A percentile compares a stretch with the other conserved stretches of the same genome.
These are phyloP conservation scores for Stictonetta naevosa DNA, from an alignment of 2,113 vertebrate genomes.

Conservation along the genomic window DNA sequence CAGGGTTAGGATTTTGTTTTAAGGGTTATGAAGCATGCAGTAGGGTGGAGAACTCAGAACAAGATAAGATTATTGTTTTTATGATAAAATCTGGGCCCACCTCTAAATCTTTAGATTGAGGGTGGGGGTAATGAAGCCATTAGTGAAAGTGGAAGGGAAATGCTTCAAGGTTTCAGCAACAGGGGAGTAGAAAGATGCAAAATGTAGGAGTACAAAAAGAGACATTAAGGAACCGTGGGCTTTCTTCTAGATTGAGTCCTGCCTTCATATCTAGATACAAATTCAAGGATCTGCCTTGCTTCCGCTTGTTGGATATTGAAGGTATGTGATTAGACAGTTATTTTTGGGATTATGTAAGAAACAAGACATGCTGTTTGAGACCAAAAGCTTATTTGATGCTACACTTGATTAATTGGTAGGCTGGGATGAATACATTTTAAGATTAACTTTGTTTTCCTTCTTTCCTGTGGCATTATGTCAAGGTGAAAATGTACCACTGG, in stretches of 20 bases:
- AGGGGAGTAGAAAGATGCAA: not conserved
- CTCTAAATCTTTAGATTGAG: not conserved
- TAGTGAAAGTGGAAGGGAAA: not conserved
- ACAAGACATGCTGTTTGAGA: not conserved
- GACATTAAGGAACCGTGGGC: not conserved
- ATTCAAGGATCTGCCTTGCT: conserved; percentile 11
- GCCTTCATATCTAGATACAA: not conserved
- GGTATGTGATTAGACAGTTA: not conserved
- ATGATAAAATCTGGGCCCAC: not conserved
- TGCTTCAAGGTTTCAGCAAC: not conserved
- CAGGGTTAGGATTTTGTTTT: not conserved
- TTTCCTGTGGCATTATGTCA: conserved; percentile 30
- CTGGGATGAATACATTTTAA: conserved; percentile 42
- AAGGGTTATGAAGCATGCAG: not conserved
- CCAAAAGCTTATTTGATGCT: conserved; percentile 18
- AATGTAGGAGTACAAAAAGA: not conserved
- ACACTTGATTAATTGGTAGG: conserved; percentile 46
- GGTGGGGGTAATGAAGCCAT: not conserved
- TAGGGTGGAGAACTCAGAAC: not conserved
- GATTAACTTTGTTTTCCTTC: conserved; percentile 56
- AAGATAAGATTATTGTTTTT: not conserved
- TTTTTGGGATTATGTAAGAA: conserved; percentile 43
- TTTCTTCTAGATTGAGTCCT: not conserved
- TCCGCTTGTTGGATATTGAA: not conserved
- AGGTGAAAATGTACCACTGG: conserved; percentile 45